These are phyloP conservation scores for Chrysina gloriosa DNA, from an alignment of 2,888 invertebrate genomes.

Conservation along the genomic window DNA sequence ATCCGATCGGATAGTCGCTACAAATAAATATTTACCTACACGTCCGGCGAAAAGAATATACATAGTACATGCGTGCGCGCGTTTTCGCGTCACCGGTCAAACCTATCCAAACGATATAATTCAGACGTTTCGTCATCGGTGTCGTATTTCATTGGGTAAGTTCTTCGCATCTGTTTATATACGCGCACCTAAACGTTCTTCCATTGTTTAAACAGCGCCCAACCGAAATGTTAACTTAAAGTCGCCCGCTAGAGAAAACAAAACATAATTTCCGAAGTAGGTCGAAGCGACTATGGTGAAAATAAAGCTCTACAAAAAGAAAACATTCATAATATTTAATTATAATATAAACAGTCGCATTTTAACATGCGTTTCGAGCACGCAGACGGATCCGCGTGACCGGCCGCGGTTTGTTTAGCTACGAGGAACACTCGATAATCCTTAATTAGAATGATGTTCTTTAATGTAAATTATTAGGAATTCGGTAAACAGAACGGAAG, in stretches of 20 bases:
- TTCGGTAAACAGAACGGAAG: conserved; percentile 23
- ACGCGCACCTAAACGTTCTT: conserved; percentile 17
- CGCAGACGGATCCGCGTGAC: conserved; percentile 13
- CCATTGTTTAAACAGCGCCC: conserved; percentile 36
- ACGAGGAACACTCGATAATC: conserved; percentile 18
- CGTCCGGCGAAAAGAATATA: too few species aligned
- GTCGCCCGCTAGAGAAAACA: conserved; percentile 31
- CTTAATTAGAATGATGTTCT: conserved; percentile 27
- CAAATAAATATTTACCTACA: neutral
- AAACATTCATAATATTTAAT: conserved; percentile 39
- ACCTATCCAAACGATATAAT: conserved; percentile 19
- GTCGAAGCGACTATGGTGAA: conserved; percentile 31
- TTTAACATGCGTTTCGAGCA: conserved; percentile 32
- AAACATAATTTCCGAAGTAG: conserved; percentile 35
- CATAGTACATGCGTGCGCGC: neutral
- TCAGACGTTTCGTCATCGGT: conserved; percentile 21
- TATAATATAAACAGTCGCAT: conserved; percentile 35
- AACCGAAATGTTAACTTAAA: conserved; percentile 38
- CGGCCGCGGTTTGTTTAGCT: conserved; percentile 11
- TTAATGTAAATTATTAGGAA: conserved; percentile 31
- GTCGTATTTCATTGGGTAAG: conserved; percentile 33
- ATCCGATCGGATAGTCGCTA: neutral
- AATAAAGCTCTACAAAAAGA: conserved; percentile 33
- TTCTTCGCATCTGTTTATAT: conserved; percentile 27
- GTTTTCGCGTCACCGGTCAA: conserved; percentile 4